Evolutionary conservation across 1,140 invertebrate genomes (phyloP), one percentile per base, ranked within the genome.

Genomic region (Neotoxoptera formosana): DNA sequence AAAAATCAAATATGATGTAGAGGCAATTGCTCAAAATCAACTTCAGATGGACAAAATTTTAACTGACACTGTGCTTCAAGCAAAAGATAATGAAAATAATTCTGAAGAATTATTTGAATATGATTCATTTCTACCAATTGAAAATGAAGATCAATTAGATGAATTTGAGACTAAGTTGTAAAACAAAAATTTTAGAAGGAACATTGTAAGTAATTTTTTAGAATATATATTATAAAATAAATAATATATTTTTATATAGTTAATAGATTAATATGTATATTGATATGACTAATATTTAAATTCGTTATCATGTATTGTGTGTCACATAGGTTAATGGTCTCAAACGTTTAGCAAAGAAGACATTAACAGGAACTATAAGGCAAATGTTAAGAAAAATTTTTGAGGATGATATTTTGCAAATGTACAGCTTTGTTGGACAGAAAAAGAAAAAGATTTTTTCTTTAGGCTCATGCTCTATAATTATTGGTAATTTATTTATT

Each of bases 81-180:
- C 34, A 41, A 84, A 84, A 25, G 81, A 84, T 25, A 84, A 36
- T 56, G 53, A 56, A 84, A 84, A 41, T 41, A 36, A 41, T 84
- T 36, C 36, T 84, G 7, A 84, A 83, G n/a, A 83, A 83, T 36
- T 83, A 83, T 83, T 34, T 36, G 34, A 83, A 84, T 41, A 84
- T 84, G 81, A 56, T 56, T 56, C 53, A 56, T 56, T 56, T 56
- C 81, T 84, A 41, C 81, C 81, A 36, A 84, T 84, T 84, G n/a
- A 36, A 41, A 41, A 45, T 36, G 81, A 84, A 84, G 81, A 83
- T 36, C n/a, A 36, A 84, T 8, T 84, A 21, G 81, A 34, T 36
- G 34, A 41, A 84, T 84, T 84, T 84, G 81, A 84, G 34, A 41
- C 34, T 23, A 84, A 84, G 34, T 84, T 41, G 34, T 23, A 23